Evolutionary conservation across 30 jellyfish, hydroid and myxozoan genomes (phyloP).

Genomic region (Phacellophora camtschatica): DNA sequence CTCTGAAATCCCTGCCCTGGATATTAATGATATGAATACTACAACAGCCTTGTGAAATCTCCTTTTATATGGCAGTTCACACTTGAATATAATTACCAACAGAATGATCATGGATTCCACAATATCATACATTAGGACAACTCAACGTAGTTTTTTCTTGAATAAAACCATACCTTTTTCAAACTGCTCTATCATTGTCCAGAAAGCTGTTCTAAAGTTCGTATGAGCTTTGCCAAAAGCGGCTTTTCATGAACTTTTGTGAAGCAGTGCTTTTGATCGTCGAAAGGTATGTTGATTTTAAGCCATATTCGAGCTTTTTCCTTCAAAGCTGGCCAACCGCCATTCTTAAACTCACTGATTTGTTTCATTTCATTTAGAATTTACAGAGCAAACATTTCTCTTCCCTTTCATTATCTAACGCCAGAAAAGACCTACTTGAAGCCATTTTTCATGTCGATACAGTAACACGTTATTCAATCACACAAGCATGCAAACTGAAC

Average conservation of each 20-base stretch:
- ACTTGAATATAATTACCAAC: no score
- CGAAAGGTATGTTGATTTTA: neutral
- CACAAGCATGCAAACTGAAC: no score
- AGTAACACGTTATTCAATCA: no score
- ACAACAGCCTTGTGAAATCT: no score
- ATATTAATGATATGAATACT: no score
- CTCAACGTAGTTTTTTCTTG: neutral
- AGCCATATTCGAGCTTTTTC: slow-evolving; percentile 40
- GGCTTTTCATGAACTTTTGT: slow-evolving; percentile 12
- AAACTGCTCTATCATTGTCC: slow-evolving; percentile 8
- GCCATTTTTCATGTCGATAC: no score
- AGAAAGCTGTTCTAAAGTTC: slow-evolving; percentile 35
- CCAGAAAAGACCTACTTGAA: neutral
- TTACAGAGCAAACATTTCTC: neutral
- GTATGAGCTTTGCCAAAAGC: slow-evolving; percentile 42
- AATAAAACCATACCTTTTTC: slow-evolving; percentile 1
- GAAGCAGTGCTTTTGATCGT: neutral
- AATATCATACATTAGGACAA: no score
- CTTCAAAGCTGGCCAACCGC: slow-evolving; percentile 14
- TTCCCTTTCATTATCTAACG: neutral
- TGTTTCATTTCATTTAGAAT: neutral
- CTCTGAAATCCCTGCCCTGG: no score
- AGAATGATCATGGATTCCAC: no score
- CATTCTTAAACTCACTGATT: slow-evolving; percentile 1
- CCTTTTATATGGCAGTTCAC: no score